Evolutionary conservation across 92 coral and sea anemone species (phyloP).

Genomic region (Palythoa caribaeorum): DNA sequence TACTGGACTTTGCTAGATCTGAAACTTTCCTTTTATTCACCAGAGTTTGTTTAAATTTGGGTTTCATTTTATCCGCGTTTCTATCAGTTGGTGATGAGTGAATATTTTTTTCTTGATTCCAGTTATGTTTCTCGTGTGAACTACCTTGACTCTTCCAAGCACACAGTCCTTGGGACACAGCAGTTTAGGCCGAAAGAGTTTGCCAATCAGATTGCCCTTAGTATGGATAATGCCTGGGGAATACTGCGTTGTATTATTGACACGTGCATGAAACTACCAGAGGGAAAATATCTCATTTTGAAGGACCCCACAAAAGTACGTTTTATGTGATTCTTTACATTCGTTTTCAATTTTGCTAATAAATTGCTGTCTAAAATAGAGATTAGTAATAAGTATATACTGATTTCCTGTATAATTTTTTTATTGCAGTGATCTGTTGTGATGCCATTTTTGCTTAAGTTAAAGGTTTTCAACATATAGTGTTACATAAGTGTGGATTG

Average conservation of each 20-base stretch:
- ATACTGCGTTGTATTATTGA: conserved; percentile 94
- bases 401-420: no score
- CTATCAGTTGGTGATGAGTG: no score
- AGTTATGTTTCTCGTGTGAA: conserved; percentile 99
- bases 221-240: conserved; percentile 99
- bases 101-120: neutral
- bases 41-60: no score
- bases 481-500: no score
- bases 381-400: neutral
- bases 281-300: conserved; percentile 94
- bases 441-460: no score
- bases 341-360: neutral
- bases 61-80: no score
- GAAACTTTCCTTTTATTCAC: no score
- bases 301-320: conserved; percentile 96
- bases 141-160: conserved; percentile 96
- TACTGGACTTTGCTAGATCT: no score
- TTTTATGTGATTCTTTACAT: no score
- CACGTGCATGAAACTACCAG: conserved; percentile 90
- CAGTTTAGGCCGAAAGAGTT: conserved; percentile 97
- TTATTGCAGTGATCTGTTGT: no score
- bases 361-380: neutral
- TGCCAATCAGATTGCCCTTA: conserved; percentile 94
- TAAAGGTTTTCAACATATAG: no score
- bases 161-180: conserved; percentile 96